Percentiles rank a stretch among this genome's conserved stretches.
These are phyloP conservation scores for Aphaenogaster floridana DNA, from an alignment of 1,140 invertebrate species.

Conservation along the genomic window DNA sequence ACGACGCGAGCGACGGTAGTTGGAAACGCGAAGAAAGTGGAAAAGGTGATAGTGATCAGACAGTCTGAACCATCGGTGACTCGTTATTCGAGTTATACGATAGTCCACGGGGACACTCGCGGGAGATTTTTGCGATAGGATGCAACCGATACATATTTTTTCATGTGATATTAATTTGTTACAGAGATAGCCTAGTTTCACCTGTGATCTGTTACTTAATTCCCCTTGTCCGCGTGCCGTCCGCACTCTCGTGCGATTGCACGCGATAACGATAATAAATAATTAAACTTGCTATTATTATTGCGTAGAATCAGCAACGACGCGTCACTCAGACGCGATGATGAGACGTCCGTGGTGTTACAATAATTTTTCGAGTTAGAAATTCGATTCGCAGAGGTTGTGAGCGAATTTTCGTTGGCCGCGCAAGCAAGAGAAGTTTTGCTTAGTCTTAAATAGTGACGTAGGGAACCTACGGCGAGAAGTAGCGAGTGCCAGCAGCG, in stretches of 20 bases:
- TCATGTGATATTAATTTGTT: constrained; percentile 84
- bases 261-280: constrained; percentile 69
- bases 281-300: constrained; percentile 69
- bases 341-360: constrained; percentile 78
- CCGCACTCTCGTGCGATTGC: constrained; percentile 53
- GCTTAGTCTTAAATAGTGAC: constrained; percentile 50
- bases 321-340: constrained; percentile 52
- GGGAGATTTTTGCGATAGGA: constrained; percentile 71
- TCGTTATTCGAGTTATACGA: constrained; percentile 75
- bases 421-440: constrained; percentile 29
- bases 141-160: constrained; percentile 83
- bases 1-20: background rate
- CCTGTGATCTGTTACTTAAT: constrained; percentile 83
- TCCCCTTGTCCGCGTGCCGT: constrained; percentile 65
- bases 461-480: constrained; percentile 17
- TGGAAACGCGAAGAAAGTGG: background rate
- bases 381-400: constrained; percentile 67
- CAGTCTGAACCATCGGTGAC: constrained; percentile 73
- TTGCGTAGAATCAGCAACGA: constrained; percentile 71
- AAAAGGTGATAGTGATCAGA: constrained; percentile 59
- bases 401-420: constrained; percentile 63
- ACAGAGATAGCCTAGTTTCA: constrained; percentile 82
- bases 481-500: constrained; percentile 66
- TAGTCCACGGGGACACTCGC: constrained; percentile 64
- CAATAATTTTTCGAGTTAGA: constrained; percentile 75